Base-by-base conservation (phyloP, 2,888 invertebrate genomes). In the Drosophila siamana region DNA sequence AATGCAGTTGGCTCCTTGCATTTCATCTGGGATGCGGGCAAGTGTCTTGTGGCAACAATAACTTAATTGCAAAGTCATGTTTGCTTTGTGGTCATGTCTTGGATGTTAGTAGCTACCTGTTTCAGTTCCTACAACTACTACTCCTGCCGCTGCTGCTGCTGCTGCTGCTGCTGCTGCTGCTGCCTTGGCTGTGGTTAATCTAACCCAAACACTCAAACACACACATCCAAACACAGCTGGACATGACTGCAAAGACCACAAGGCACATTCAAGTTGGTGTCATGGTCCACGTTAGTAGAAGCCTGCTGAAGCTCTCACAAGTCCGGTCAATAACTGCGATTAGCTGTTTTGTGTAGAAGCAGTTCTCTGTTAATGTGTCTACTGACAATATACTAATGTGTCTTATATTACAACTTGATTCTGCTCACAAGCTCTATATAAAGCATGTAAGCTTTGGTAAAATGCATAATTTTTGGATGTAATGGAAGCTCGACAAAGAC, bases 21-120 rank as follows among this genome's bases (percentile, higher is more conserved):
- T 38, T 62, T 40, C 36, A 56, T 38, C 57, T 60, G 46, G 40
- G 60, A 64, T 62, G 64, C 56, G 51, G 52, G 52, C 65, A 64
- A 40, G 63, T 72, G 65, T 61, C 72, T 74, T 65, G 68, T 68
- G 71, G 61, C 71, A 76, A 78, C 82, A 90, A 87, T 88, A 86
- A 86, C 83, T 88, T 89, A 89, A 89, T 90, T 89, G 90, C 89
- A 87, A 85, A 90, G 87, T 90, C 89, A 85, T 89, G 89, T 87
- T 83, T 80, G 77, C 73, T 65, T 75, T 83, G 81, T 75, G 81
- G 82, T 44, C 72, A 61, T 71, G 70, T 65, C 63, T 68, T 60
- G 50, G 44, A 63, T 62, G 67, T 62, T 64, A 50, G 55, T 38
- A 41, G 55, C 57, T 73, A 87, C 86, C 88, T 83, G 79, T 63